Conservation (phyloP, 1,140 invertebrate genomes). For the Coptotermes formosanus region DNA sequence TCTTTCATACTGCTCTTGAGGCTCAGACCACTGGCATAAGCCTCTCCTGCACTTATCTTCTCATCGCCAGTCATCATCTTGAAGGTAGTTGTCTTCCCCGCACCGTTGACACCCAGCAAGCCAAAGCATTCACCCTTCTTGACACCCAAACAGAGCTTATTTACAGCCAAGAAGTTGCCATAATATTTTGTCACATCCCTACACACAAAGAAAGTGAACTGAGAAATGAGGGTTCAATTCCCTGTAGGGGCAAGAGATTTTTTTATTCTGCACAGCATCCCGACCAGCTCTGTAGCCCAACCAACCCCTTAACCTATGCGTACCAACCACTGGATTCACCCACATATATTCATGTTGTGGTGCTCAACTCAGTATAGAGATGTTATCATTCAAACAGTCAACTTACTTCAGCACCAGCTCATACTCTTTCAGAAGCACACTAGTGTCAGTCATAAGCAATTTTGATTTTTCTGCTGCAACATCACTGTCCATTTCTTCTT, state of each 20-base stretch:
- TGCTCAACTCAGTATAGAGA: too few species aligned
- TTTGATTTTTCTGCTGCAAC: not conserved
- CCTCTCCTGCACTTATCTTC: constrained; percentile 59
- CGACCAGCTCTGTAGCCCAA: too few species aligned
- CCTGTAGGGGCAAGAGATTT: too few species aligned
- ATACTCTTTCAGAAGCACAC: not conserved
- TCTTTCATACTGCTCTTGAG: constrained; percentile 28
- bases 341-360: too few species aligned
- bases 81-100: constrained; percentile 83
- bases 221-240: too few species aligned
- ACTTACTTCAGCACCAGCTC: not conserved
- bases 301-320: too few species aligned
- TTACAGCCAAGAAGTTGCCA: constrained; percentile 65
- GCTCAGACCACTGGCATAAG: constrained; percentile 38
- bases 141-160: constrained; percentile 66
- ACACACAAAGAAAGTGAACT: not conserved
- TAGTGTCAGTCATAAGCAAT: not conserved
- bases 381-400: too few species aligned
- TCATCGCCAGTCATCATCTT: constrained; percentile 87
- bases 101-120: constrained; percentile 83
- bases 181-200: constrained; percentile 65
- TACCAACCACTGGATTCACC: too few species aligned
- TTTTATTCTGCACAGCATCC: too few species aligned
- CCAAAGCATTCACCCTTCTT: constrained; percentile 81
- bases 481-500: not conserved